Percentiles rank a stretch among this genome's conserved stretches.
These are phyloP conservation scores for Casuarius casuarius DNA, from an alignment of 2,113 vertebrate species.

Conservation along the genomic window DNA sequence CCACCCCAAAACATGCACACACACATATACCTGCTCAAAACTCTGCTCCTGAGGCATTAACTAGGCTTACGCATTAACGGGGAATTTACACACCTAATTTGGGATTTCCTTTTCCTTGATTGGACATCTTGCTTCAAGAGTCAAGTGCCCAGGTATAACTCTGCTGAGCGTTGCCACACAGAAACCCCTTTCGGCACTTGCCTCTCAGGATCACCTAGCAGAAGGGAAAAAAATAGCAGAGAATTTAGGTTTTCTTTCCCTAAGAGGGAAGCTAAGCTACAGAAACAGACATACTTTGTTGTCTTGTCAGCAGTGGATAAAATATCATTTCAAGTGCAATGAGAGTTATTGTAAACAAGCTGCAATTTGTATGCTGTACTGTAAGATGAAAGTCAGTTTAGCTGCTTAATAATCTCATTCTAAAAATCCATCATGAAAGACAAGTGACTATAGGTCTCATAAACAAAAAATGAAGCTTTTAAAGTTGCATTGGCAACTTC, in stretches of 20 bases:
- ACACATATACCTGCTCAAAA: background rate
- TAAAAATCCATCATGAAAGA: background rate
- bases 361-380: background rate
- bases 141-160: background rate
- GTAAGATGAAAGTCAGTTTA: constrained; percentile 22
- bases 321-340: background rate
- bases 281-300: constrained; percentile 53
- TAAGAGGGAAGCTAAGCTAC: background rate
- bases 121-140: background rate
- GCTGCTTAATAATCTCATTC: constrained; percentile 33
- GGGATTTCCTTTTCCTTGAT: background rate
- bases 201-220: constrained; percentile 16
- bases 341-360: constrained; percentile 48
- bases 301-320: constrained; percentile 29
- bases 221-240: background rate
- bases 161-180: background rate
- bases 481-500: background rate
- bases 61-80: background rate
- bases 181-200: background rate
- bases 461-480: background rate
- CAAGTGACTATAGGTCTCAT: background rate
- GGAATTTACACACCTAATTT: background rate
- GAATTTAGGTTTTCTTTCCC: constrained; percentile 19
- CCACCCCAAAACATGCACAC: too few species aligned
- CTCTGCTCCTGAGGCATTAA: background rate